Base-by-base conservation (phyloP, 2,113 vertebrate genomes). In the Ranitomeya imitator region DNA sequence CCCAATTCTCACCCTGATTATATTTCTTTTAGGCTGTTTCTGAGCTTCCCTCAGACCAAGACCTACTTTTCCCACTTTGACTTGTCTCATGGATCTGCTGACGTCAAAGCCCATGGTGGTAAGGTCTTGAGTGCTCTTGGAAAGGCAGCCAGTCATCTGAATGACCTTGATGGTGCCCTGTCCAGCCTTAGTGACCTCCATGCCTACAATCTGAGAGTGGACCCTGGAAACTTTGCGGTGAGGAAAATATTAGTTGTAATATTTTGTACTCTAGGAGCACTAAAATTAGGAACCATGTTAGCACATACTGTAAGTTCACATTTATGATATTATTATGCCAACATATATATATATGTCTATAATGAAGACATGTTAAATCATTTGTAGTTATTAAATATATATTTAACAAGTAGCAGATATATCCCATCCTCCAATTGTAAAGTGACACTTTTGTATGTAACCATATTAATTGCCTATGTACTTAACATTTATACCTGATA, bases 51-150 rank as follows among this genome's bases (percentile, higher is more conserved):
- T 9, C 89, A 93, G 90, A 97, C 96, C 93, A 98, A 97, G 93
- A 96, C 95, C 78, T 98, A 97, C 94, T 99, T 99, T 90, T 26
- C 94, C 67, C 96, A 97, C 96, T 97, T 96, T 83, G 95, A 97
- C 91, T 0, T 94, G 85, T 90, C 57, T 2, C 91, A 89, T 0
- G 89, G 81, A 90, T 97, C 96, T 0, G 23, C 90, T 16, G 90
- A 92, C 4, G 1, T 95, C 78, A 91, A 80, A 91, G 90, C 0
- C 3, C 97, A 98, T 0, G 97, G 97, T 79, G 89, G 90, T 81
- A 94, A 93, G 76, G 92, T 98, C 60, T 92, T 91, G 0, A 2
- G 0, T 0, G 96, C 95, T 0, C 89, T 98, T 51, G 6, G 76
- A 0, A 89, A 86, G 0, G 96, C 96, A 0, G 95, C 89, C 88